Evolutionary conservation across 2,888 invertebrate species (phyloP).

Genomic region (Drosophila engyochracea): DNA sequence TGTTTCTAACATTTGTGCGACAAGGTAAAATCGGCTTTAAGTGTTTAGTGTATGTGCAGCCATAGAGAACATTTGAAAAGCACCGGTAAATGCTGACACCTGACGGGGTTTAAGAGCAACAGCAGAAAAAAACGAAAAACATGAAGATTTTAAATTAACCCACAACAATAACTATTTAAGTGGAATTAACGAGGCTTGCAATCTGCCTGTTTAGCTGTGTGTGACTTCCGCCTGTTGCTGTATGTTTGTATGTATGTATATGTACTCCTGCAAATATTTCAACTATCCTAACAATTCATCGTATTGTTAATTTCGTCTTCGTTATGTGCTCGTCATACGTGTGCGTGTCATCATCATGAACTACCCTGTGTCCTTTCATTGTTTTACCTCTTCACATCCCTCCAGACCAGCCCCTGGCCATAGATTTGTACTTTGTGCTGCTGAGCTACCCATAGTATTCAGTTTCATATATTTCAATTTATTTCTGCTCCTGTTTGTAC

Average conservation of each 20-base stretch:
- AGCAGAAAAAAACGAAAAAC: not conserved
- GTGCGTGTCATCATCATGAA: slow-evolving; percentile 16
- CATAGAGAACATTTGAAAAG: not conserved
- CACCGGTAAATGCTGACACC: slow-evolving; percentile 18
- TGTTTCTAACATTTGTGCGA: not conserved
- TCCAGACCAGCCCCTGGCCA: not conserved
- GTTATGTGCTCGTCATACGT: slow-evolving; percentile 14
- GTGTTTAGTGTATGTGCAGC: slow-evolving; percentile 2
- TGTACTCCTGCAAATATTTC: not conserved
- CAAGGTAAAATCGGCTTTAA: slow-evolving; percentile 4
- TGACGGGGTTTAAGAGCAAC: slow-evolving; percentile 6
- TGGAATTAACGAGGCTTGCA: slow-evolving; percentile 23
- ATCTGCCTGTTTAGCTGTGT: not conserved
- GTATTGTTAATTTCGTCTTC: slow-evolving; percentile 8
- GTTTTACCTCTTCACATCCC: slow-evolving; percentile 3
- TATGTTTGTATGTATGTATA: not conserved
- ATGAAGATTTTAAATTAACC: slow-evolving; percentile 5
- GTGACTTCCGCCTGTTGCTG: slow-evolving; percentile 17
- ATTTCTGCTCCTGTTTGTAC: slow-evolving; percentile 3
- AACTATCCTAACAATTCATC: slow-evolving; percentile 14
- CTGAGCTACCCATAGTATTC: slow-evolving; percentile 22
- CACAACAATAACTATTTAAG: slow-evolving; percentile 27
- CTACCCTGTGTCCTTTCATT: slow-evolving; percentile 44
- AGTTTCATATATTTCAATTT: slow-evolving; percentile 3
- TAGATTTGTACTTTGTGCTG: slow-evolving; percentile 14